These are phyloP conservation scores for Nibea coibor DNA, from an alignment of 2,113 vertebrate genomes.

Conservation along the genomic window DNA sequence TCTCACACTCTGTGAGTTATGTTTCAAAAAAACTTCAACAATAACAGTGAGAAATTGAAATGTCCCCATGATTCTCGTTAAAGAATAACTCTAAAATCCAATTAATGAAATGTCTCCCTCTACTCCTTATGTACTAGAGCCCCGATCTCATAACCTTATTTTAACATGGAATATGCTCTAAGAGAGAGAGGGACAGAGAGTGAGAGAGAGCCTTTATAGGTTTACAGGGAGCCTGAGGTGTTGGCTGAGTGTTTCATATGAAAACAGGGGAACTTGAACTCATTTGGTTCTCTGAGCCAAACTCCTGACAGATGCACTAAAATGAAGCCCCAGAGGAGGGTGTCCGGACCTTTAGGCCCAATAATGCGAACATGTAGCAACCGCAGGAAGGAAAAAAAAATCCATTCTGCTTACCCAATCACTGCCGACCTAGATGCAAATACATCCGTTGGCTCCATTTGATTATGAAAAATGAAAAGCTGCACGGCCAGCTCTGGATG, in stretches of 20 bases:
- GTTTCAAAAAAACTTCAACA: conserved; percentile 31
- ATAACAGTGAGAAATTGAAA: conserved; percentile 29
- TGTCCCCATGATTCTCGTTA: conserved; percentile 47
- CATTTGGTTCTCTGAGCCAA: conserved; percentile 76
- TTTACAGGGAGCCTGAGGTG: conserved; percentile 80
- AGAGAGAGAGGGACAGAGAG: conserved; percentile 26
- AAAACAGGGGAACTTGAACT: conserved; percentile 82
- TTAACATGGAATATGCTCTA: conserved; percentile 70
- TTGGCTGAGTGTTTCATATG: conserved; percentile 83
- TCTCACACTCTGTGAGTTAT: conserved; percentile 39
- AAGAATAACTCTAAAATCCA: conserved; percentile 66
- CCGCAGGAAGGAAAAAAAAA: conserved; percentile 45
- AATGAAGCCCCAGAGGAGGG: conserved; percentile 73
- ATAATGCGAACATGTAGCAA: conserved; percentile 69
- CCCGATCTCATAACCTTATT: conserved; percentile 74
- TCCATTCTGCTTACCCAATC: conserved; percentile 43
- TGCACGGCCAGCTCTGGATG: background rate
- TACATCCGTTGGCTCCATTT: conserved; percentile 45
- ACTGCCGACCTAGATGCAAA: conserved; percentile 50
- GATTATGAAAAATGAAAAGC: conserved; percentile 48
- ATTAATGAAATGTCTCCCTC: conserved; percentile 66
- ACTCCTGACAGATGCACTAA: conserved; percentile 79
- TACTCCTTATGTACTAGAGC: conserved; percentile 45
- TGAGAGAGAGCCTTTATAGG: conserved; percentile 65
- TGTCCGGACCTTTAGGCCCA: conserved; percentile 68